A percentile compares a stretch with the other conserved stretches of the same genome.
Conservation (phyloP, 37 sponge, comb jelly and placozoan genomes). For the Bolinopsis microptera region DNA sequence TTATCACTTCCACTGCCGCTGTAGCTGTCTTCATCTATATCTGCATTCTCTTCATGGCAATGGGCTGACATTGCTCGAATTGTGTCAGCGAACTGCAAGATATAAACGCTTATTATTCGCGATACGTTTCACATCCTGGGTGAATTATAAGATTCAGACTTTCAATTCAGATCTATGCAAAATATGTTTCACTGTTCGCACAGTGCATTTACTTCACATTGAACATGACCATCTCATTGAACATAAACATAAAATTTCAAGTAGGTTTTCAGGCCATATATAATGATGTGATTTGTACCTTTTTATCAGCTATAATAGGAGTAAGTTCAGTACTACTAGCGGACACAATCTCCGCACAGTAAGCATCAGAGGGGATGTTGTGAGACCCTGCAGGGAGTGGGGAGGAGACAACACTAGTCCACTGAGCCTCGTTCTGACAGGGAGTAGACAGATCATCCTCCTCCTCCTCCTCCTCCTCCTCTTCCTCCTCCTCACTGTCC, state of each 20-base stretch:
- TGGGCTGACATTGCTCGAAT: not conserved
- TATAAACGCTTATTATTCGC: too few species aligned
- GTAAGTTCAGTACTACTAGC: constrained; percentile 53
- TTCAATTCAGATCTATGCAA: too few species aligned
- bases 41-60: not conserved
- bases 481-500: not conserved
- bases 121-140: too few species aligned
- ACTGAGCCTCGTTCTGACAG: constrained; percentile 16
- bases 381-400: not conserved
- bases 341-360: constrained; percentile 61
- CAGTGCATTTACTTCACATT: too few species aligned
- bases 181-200: too few species aligned
- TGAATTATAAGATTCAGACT: too few species aligned
- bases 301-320: constrained; percentile 12
- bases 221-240: too few species aligned
- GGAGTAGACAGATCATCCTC: constrained; percentile 20
- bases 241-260: too few species aligned
- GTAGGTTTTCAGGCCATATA: too few species aligned
- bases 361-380: not conserved
- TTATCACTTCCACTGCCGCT: not conserved
- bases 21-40: not conserved
- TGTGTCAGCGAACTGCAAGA: not conserved
- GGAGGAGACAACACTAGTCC: not conserved
- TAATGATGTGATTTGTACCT: not conserved
- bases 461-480: constrained; percentile 16